A percentile compares a stretch with the other conserved stretches of the same genome.
Conservation (phyloP, 2,797 vertebrate genomes). For the Sitta carolinensis region DNA sequence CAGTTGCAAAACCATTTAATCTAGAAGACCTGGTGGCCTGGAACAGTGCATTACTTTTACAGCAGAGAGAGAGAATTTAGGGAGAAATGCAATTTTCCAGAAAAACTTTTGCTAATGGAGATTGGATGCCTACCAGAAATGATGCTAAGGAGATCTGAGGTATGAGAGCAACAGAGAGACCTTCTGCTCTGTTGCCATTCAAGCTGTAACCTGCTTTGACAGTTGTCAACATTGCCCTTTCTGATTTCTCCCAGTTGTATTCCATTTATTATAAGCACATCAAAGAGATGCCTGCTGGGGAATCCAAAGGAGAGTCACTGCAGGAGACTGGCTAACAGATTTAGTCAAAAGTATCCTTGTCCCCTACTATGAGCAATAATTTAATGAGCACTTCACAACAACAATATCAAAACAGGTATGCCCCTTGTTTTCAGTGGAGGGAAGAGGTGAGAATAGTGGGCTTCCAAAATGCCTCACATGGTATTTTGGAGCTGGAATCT, state of each 20-base stretch:
- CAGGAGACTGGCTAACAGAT: constrained; percentile 72
- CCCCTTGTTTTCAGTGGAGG: constrained; percentile 37
- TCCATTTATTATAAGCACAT: constrained; percentile 73
- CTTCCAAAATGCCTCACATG: constrained; percentile 15
- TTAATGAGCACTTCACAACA: constrained; percentile 70
- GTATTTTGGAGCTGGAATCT: constrained; percentile 32
- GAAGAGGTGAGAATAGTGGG: neutral
- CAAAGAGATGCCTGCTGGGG: constrained; percentile 72
- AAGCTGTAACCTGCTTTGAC: constrained; percentile 70
- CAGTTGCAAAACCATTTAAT: constrained; percentile 34
- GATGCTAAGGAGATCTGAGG: constrained; percentile 69
- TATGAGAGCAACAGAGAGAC: constrained; percentile 53
- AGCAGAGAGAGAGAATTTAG: constrained; percentile 36
- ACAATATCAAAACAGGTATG: constrained; percentile 55
- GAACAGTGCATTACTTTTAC: constrained; percentile 38
- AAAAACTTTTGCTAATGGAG: constrained; percentile 48
- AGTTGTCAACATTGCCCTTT: constrained; percentile 76
- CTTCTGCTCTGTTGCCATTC: constrained; percentile 70
- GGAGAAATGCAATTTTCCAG: constrained; percentile 59
- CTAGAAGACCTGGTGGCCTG: constrained; percentile 26
- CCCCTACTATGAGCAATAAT: constrained; percentile 65
- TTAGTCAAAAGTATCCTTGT: constrained; percentile 65
- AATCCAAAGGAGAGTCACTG: constrained; percentile 61
- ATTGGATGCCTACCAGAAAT: constrained; percentile 66
- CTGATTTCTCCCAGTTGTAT: constrained; percentile 74